phyloP scores from a whole-genome alignment of 1,140 invertebrate species.

The Euura saliciscinereae region DNA sequence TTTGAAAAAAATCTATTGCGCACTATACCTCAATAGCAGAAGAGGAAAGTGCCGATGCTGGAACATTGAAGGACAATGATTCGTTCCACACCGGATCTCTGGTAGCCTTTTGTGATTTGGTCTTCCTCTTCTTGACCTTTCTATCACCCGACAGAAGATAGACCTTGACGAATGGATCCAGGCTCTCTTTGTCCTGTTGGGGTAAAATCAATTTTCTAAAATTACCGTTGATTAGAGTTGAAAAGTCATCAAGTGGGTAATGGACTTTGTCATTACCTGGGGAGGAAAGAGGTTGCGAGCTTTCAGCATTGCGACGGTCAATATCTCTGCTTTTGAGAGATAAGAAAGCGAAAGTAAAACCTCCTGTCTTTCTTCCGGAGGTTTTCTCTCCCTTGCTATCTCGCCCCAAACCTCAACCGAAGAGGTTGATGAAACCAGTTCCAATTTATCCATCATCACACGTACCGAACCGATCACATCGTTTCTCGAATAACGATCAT shows the following conservation, averaged over 20 bases:
- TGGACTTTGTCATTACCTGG: constrained; percentile 47
- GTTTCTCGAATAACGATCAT: constrained; percentile 77
- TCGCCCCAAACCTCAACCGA: constrained; percentile 80
- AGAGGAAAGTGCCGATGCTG: constrained; percentile 69
- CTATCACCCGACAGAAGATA: constrained; percentile 86
- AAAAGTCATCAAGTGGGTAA: background rate
- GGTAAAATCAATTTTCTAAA: background rate
- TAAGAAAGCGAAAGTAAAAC: constrained; percentile 84
- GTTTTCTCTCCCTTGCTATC: constrained; percentile 75
- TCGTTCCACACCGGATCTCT: constrained; percentile 95
- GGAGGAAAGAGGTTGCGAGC: constrained; percentile 80
- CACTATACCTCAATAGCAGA: constrained; percentile 76
- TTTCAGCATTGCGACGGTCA: constrained; percentile 84
- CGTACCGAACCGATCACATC: constrained; percentile 79
- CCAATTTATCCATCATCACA: constrained; percentile 72
- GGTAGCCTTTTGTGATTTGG: constrained; percentile 83
- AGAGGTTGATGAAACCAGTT: constrained; percentile 67
- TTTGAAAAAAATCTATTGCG: constrained; percentile 12
- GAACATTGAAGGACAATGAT: constrained; percentile 87
- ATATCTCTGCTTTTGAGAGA: constrained; percentile 82
- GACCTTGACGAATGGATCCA: constrained; percentile 91
- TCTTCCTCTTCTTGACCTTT: constrained; percentile 90
- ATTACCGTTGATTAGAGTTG: background rate
- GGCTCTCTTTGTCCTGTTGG: constrained; percentile 45
- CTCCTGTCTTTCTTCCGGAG: constrained; percentile 80